Base-by-base conservation (phyloP, 2,888 invertebrate species). In the Melanchra persicariae region DNA sequence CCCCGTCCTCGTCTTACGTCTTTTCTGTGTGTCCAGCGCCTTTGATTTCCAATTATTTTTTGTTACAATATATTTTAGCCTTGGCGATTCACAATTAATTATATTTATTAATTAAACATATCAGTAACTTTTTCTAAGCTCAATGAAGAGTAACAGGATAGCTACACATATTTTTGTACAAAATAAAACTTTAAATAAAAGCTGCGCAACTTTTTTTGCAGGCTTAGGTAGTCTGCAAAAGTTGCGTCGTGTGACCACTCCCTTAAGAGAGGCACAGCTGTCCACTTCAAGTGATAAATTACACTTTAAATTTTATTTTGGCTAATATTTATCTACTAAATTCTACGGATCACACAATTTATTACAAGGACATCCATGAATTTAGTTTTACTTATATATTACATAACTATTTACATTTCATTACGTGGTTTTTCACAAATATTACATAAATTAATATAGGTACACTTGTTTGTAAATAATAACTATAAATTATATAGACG, bases 291-390 rank as follows among this genome's bases (percentile, higher is more conserved):
- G 49, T 64, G 60, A 62, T 73, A 64, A 55, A 63, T 74, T 62
- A 79, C 60, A 74, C 40, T 72, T 82, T 47, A 49, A 67, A 64
- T 58, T 77, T 74, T 55, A 81, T 43, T 88, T 87, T 86, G 87
- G 85, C 92, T 91, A 92, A 87, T 83, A 86, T 85, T 79, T 87
- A 73, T 79, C 91, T 90, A 90, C 89, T 86, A 91, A 88, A 82
- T 84, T 82, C 93, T 94, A 93, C 93, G 83, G 89, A 92, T 94
- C 93, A 93, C 93, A 93, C 93, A 83, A 88, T 91, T 90, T 87
- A 90, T 91, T 89, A 92, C 90, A 89, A 89, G 87, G 91, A 93
- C 93, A 90, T 92, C 87, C 85, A 90, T 74, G 79, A 86, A 85
- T 76, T 86, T 84, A 85, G 84, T 79, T 83, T 76, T 83, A 82